Conservation (phyloP, 2,113 vertebrate genomes). For the Hoplias malabaricus region DNA sequence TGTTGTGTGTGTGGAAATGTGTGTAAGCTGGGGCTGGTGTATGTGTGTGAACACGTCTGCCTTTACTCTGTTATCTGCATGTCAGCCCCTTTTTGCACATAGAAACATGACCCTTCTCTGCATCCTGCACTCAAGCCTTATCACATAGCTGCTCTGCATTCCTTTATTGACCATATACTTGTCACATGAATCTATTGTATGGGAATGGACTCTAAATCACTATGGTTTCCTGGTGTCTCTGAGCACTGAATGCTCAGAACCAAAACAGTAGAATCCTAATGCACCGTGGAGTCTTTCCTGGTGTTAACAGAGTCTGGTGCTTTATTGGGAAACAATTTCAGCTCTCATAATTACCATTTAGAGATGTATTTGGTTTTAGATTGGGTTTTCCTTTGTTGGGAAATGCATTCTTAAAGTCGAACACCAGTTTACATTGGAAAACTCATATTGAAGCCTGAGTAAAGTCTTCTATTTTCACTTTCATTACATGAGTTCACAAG, state of each 20-base stretch:
- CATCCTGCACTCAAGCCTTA: not conserved
- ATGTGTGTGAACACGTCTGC: not conserved
- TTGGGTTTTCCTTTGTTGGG: not conserved
- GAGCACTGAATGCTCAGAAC: not conserved
- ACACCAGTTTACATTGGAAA: too few species aligned
- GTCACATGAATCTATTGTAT: not conserved
- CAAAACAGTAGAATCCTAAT: not conserved
- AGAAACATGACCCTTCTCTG: constrained; percentile 13
- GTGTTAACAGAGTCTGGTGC: not conserved
- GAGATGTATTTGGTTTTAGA: not conserved
- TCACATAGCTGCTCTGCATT: not conserved
- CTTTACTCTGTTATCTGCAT: not conserved
- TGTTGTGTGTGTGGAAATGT: not conserved
- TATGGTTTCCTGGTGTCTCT: not conserved
- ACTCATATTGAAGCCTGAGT: too few species aligned
- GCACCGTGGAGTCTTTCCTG: not conserved
- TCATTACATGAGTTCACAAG: too few species aligned
- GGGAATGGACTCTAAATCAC: not conserved
- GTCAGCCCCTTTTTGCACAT: not conserved
- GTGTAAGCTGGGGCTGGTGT: not conserved
- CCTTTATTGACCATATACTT: constrained; percentile 16
- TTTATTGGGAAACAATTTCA: not conserved
- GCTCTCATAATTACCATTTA: not conserved
- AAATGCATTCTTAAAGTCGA: too few species aligned
- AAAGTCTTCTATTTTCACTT: too few species aligned